Evolutionary conservation across 1,140 invertebrate genomes (phyloP).

Genomic region (Thaumatotibia leucotreta): DNA sequence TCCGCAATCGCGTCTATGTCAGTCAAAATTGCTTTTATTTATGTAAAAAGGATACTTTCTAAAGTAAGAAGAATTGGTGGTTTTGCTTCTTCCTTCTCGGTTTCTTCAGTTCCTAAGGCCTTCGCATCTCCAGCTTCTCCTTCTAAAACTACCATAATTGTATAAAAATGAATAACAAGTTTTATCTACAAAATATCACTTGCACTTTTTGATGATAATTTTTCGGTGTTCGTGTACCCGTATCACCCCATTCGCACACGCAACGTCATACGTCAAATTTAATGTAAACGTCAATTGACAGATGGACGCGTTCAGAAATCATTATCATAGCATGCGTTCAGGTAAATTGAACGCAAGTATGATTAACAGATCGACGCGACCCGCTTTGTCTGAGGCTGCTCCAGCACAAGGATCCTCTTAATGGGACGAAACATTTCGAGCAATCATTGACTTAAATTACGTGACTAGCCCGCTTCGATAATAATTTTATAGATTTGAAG

Average conservation of each 20-base stretch:
- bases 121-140: slow-evolving; percentile 54
- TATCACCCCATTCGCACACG: slow-evolving; percentile 1
- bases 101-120: slow-evolving; percentile 40
- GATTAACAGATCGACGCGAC: no score
- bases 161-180: slow-evolving; percentile 2
- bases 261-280: slow-evolving; percentile 28
- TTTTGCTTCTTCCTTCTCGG: slow-evolving; percentile 49
- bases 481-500: no score
- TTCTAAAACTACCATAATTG: slow-evolving; percentile 55
- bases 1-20: neutral
- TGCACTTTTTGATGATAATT: neutral
- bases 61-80: slow-evolving; percentile 45
- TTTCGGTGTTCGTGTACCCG: neutral
- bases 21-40: neutral
- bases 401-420: no score
- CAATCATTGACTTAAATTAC: no score
- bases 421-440: no score
- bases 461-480: no score
- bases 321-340: neutral
- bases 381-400: no score
- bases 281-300: slow-evolving; percentile 12
- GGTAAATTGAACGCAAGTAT: no score
- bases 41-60: slow-evolving; percentile 68
- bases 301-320: neutral
- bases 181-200: neutral